Percentiles rank a stretch among this genome's conserved stretches.
Evolutionary conservation across 2,888 invertebrate genomes (phyloP).

Genomic region (Gastrophysa polygoni): DNA sequence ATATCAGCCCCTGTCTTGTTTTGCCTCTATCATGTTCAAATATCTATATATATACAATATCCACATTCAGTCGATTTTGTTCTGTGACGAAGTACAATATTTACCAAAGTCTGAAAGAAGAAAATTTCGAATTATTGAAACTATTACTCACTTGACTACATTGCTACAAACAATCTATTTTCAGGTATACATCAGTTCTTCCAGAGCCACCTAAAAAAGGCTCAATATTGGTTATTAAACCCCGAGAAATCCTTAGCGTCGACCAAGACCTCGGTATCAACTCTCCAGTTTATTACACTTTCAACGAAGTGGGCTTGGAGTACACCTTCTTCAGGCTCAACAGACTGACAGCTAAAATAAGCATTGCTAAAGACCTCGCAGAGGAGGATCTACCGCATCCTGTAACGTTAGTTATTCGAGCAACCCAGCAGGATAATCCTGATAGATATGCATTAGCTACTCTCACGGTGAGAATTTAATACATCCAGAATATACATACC

Average conservation of each 20-base stretch:
- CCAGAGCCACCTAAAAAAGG: slow-evolving; percentile 70
- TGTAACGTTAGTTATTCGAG: slow-evolving; percentile 81
- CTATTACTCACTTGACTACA: too few relatives aligned
- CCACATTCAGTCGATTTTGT: too few relatives aligned
- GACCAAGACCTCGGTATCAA: slow-evolving; percentile 84
- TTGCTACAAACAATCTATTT: too few relatives aligned
- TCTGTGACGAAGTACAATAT: too few relatives aligned
- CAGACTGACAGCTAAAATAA: slow-evolving; percentile 67
- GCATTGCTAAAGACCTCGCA: slow-evolving; percentile 64
- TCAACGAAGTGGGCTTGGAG: slow-evolving; percentile 68
- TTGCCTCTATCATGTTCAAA: too few relatives aligned
- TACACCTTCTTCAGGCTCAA: slow-evolving; percentile 69
- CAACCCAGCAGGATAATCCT: slow-evolving; percentile 76
- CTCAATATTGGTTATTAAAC: slow-evolving; percentile 69
- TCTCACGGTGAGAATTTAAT: slow-evolving; percentile 70
- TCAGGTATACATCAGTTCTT: slow-evolving; percentile 69
- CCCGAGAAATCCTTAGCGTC: slow-evolving; percentile 74
- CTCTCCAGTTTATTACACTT: slow-evolving; percentile 73
- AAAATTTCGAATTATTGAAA: too few relatives aligned
- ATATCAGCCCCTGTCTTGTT: too few relatives aligned
- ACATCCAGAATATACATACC: too few relatives aligned
- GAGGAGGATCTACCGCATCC: slow-evolving; percentile 70
- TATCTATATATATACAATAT: too few relatives aligned
- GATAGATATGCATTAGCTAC: slow-evolving; percentile 86
- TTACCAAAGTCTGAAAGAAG: too few relatives aligned